These are phyloP conservation scores for Sylvilagus bachmani DNA, from an alignment of 2,113 vertebrate species.

Conservation along the genomic window DNA sequence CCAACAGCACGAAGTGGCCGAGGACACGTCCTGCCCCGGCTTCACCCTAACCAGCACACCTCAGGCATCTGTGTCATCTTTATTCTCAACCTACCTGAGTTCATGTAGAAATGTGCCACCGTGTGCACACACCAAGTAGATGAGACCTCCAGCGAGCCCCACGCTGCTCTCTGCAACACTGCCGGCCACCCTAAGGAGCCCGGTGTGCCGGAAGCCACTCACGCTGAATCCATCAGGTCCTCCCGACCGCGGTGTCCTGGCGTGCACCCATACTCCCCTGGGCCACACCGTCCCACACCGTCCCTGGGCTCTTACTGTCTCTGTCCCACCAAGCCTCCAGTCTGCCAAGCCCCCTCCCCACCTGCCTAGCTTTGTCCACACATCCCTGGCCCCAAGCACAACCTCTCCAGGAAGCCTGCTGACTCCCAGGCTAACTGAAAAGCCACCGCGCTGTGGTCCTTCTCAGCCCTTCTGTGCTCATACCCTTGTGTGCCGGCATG, in stretches of 20 bases:
- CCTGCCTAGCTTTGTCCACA: not conserved
- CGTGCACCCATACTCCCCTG: not conserved
- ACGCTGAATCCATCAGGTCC: not conserved
- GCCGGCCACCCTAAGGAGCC: not conserved
- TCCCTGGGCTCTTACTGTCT: not conserved
- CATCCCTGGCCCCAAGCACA: too few species aligned
- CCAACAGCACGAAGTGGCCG: not conserved
- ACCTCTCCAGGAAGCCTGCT: not conserved
- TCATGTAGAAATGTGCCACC: rapidly evolving
- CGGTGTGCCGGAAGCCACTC: rapidly evolving
- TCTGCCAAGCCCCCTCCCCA: rapidly evolving
- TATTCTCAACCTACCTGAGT: rapidly evolving
- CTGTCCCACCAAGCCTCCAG: not conserved
- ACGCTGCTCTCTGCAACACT: not conserved
- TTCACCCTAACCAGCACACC: too few species aligned
- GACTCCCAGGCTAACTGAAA: rapidly evolving
- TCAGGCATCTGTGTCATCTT: not conserved
- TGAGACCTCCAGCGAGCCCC: rapidly evolving
- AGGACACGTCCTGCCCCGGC: too few species aligned
- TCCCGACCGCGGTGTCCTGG: not conserved
- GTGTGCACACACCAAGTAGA: not conserved
- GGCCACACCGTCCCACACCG: not conserved
- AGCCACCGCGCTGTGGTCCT: not conserved
- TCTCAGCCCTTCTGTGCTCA: not conserved
- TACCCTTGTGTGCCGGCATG: not conserved